These are phyloP conservation scores for Diorhabda elongata DNA, from an alignment of 1,140 invertebrate species.

Conservation along the genomic window DNA sequence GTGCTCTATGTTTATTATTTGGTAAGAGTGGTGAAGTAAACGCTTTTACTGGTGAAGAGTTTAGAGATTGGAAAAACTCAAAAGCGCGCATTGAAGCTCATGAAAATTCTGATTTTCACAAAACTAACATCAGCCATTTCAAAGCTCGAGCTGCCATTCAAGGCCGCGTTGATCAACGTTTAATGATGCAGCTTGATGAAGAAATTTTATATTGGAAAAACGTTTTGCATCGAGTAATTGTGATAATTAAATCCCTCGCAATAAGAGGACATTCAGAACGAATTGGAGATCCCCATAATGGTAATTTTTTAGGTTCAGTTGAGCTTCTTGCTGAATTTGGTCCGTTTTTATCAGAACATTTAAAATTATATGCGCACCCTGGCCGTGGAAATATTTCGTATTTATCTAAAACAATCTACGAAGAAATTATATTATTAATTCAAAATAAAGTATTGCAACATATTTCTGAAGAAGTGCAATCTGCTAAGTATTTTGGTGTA, in stretches of 20 bases:
- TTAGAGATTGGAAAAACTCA: background rate
- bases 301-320: conserved; percentile 16
- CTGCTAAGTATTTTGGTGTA: background rate
- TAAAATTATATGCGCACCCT: conserved; percentile 17
- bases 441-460: conserved; percentile 18
- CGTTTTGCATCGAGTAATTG: conserved; percentile 1
- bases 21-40: background rate
- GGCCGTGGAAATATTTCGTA: conserved; percentile 17
- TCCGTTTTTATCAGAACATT: conserved; percentile 23
- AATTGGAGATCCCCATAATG: conserved; percentile 16
- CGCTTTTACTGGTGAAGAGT: background rate
- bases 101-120: background rate
- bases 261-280: conserved; percentile 9
- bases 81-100: background rate
- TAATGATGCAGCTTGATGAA: conserved; percentile 17
- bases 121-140: background rate
- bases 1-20: too few relatives aligned
- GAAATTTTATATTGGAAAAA: conserved; percentile 12
- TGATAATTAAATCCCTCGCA: conserved; percentile 13
- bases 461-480: conserved; percentile 21
- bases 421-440: conserved; percentile 23
- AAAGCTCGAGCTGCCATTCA: background rate
- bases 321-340: conserved; percentile 23
- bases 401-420: conserved; percentile 21
- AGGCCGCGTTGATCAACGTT: conserved; percentile 12